Evolutionary conservation across 1,140 invertebrate species (phyloP), one percentile per base, ranked within the genome.

Genomic region (Drosophila kurseongensis): DNA sequence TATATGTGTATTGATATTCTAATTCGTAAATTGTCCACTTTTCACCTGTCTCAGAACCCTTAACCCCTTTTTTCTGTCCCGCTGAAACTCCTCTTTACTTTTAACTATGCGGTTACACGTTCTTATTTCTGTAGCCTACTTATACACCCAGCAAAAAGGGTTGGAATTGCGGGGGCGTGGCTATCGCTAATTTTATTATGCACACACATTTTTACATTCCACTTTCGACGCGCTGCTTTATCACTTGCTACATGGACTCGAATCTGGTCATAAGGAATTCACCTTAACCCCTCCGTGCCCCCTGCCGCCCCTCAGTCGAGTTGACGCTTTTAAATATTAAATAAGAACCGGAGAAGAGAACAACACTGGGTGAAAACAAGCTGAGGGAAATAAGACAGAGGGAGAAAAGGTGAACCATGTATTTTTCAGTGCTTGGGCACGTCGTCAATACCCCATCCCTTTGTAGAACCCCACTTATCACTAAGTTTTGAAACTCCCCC

Each of bases 261-360:
- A 81, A 85, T 85, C 80, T 84, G 75, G 63, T 78, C 61, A 67
- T 60, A 63, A 52, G 57, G 36, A 35, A 42, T 55, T 40, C 42
- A 52, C 32, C 44, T 40, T 35, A n/a, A 68, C 51, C 35, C 61
- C 56, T 14, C 27, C 10, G 3, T 16, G 16, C 35, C 40, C 29
- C 14, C 1, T 18, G 16, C 13, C 27, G 27, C 35, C 32, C n/a
- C 48, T 50, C n/a, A n/a, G n/a, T n/a, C 56, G 63, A 68, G 68
- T 85, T 77, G 81, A 69, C 82, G 74, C 78, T 75, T 78, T 85
- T 86, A 81, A 85, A 85, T 81, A 81, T 85, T 81, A 78, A 85
- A 86, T 72, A 78, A 61, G 69, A 60, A 45, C 52, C 58, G 48
- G 59, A 35, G 58, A 60, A 42, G 66, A 58, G 44, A 56, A 61